Evolutionary conservation across 2,113 vertebrate species (phyloP).

Genomic region (Gobius niger): DNA sequence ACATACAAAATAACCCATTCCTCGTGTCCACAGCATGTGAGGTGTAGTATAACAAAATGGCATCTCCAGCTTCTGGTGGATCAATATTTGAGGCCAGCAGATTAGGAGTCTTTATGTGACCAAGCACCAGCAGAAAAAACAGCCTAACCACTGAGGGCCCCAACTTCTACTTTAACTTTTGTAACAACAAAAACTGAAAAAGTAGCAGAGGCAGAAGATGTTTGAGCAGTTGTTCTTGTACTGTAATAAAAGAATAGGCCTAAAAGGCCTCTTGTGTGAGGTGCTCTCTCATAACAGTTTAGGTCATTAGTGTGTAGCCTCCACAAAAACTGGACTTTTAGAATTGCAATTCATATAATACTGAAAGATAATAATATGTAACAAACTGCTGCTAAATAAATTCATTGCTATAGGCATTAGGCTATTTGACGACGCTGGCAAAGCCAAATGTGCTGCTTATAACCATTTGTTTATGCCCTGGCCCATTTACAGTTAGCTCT

Average conservation of each 20-base stretch:
- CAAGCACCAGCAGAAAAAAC: constrained; percentile 55
- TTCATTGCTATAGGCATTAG: constrained; percentile 20
- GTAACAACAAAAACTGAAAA: neutral
- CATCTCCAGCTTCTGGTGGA: constrained; percentile 68
- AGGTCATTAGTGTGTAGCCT: too few species aligned
- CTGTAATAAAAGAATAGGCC: too few species aligned
- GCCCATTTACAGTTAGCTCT: neutral
- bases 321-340: too few species aligned
- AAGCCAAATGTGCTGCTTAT: constrained; percentile 53
- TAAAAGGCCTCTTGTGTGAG: too few species aligned
- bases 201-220: too few species aligned
- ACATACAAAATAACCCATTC: constrained; percentile 7
- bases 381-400: constrained; percentile 29
- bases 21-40: constrained; percentile 30
- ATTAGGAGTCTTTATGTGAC: constrained; percentile 67
- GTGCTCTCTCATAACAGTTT: too few species aligned
- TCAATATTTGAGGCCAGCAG: constrained; percentile 68
- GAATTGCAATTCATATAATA: too few species aligned
- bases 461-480: constrained; percentile 39
- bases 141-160: constrained; percentile 7
- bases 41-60: constrained; percentile 71
- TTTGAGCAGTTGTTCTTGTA: too few species aligned
- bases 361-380: neutral
- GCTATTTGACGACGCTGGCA: constrained; percentile 44
- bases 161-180: constrained; percentile 37